phyloP scores from a whole-genome alignment of 2,113 vertebrate species.

The Nesoenas mayeri region DNA sequence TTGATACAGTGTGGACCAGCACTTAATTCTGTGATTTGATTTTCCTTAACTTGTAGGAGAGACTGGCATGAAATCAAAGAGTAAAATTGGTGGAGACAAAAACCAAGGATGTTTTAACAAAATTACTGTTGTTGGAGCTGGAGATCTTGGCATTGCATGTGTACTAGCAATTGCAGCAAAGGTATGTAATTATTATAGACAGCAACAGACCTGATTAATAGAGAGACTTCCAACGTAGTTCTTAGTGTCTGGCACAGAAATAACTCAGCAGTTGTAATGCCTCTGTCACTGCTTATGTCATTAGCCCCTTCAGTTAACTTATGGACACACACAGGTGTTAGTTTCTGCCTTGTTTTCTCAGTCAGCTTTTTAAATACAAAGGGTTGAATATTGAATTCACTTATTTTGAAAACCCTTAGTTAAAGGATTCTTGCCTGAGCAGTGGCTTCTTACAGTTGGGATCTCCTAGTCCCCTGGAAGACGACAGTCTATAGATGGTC shows the following conservation, averaged over 20 bases:
- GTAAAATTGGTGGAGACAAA: slow-evolving; percentile 59
- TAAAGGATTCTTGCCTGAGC: background rate
- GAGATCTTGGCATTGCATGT: slow-evolving; percentile 90
- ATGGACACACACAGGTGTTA: fast-evolving
- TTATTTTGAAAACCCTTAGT: background rate
- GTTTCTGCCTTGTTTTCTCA: background rate
- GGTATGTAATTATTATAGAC: slow-evolving; percentile 60
- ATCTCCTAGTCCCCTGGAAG: background rate
- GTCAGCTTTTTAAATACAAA: background rate
- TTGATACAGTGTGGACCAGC: background rate
- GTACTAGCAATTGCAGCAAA: slow-evolving; percentile 90
- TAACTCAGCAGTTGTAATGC: background rate
- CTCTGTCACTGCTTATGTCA: background rate
- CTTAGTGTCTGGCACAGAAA: background rate
- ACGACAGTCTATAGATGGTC: background rate
- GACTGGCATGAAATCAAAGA: slow-evolving; percentile 65
- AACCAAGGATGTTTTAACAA: slow-evolving; percentile 72
- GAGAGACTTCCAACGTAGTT: background rate
- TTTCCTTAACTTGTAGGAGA: slow-evolving; percentile 66
- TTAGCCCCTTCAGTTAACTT: background rate
- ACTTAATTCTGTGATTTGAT: background rate
- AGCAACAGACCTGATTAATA: background rate
- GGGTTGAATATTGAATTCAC: background rate
- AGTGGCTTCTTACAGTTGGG: background rate
- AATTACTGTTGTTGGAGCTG: slow-evolving; percentile 91